Evolutionary conservation across 1,140 invertebrate genomes (phyloP), one percentile per base, ranked within the genome.

Genomic region (Lerema accius): DNA sequence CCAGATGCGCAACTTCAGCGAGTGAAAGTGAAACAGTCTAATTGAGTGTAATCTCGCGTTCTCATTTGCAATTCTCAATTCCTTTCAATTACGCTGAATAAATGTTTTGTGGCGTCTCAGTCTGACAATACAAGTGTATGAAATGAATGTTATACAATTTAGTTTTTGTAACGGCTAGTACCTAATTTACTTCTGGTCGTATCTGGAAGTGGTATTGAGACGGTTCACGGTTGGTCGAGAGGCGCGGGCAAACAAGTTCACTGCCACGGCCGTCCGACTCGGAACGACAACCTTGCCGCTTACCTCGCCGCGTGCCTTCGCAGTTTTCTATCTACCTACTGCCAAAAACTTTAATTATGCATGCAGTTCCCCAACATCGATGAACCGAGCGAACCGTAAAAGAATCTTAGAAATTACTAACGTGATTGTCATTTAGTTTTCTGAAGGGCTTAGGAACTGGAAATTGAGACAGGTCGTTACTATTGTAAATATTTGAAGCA

Each of bases 161-260:
- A 32, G 28, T 32, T 32, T 32, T 32, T 32, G 28, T 32, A 32
- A 7, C 6, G 9, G 28, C 28, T 32, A 32, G 28, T n/a, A n/a
- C n/a, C n/a, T 45, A 56, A 43, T 32, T 35, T 45, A 16, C 23
- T 43, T 45, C 53, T 63, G 48, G 45, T 73, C 45, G 73, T 73
- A 60, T 77, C 40, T 56, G 53, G 23, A 56, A 56, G 53, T 56
- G 53, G 69, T 63, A 69, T 68, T 51, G 48, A 68, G 60, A 70
- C 64, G 64, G 67, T 80, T 75, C 71, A 80, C 78, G 78, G 72
- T 76, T 80, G 74, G 81, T 66, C 63, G 69, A 51, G 71, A 19
- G 61, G 53, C 64, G 73, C 68, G 67, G 64, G 84, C 86, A 88
- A 86, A 85, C 80, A 88, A 90, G 87, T 90, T 90, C 87, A 90